phyloP scores from a whole-genome alignment of 2,888 invertebrate species.

The Rhagonycha lutea region DNA sequence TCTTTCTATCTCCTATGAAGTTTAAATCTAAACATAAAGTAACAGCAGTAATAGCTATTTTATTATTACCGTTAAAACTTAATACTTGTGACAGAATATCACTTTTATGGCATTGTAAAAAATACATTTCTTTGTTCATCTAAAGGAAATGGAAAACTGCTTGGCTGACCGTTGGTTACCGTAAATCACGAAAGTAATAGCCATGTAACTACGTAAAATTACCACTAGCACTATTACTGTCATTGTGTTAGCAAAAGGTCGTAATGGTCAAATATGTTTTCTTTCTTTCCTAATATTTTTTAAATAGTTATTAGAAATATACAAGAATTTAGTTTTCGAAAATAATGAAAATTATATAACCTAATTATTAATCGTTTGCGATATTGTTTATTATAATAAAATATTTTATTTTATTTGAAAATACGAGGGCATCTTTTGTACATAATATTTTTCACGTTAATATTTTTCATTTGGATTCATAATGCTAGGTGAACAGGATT shows the following conservation, averaged over 20 bases:
- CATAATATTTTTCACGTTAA: neutral
- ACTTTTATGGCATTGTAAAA: slow-evolving; percentile 28
- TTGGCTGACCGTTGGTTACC: slow-evolving; percentile 32
- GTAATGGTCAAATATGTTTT: slow-evolving; percentile 33
- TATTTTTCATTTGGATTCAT: too few relatives aligned
- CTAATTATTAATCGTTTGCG: neutral
- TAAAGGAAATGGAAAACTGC: slow-evolving; percentile 21
- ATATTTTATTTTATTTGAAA: neutral
- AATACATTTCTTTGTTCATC: slow-evolving; percentile 27
- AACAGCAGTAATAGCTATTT: slow-evolving; percentile 16
- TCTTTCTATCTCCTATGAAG: neutral
- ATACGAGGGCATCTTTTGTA: neutral
- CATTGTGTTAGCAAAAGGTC: slow-evolving; percentile 34
- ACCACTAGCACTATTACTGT: slow-evolving; percentile 35
- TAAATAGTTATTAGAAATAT: neutral
- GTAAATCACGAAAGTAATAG: slow-evolving; percentile 40
- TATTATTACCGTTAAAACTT: slow-evolving; percentile 24
- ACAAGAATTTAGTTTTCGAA: neutral
- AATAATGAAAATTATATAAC: neutral
- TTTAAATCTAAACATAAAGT: neutral
- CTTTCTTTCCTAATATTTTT: slow-evolving; percentile 27
- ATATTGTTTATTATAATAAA: neutral
- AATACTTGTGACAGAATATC: slow-evolving; percentile 26
- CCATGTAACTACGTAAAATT: slow-evolving; percentile 40
- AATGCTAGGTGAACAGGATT: too few relatives aligned